Conservation (phyloP, 1,140 invertebrate species). For the Drosophila suzukii region DNA sequence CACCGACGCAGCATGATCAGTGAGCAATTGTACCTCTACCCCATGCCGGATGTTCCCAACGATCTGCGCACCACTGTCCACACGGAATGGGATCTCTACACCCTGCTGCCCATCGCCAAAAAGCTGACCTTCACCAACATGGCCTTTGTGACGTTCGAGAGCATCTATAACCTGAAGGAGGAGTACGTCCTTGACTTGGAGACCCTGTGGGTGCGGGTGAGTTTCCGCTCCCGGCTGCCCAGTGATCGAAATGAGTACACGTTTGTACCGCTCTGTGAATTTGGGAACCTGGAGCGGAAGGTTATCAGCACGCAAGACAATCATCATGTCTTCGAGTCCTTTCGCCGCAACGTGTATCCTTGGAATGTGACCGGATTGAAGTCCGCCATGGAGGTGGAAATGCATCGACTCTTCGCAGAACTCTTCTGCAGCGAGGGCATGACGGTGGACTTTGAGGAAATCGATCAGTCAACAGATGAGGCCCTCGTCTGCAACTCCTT, state of each 20-base stretch:
- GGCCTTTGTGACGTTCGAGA: conserved; percentile 63
- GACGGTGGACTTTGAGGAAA: conserved; percentile 25
- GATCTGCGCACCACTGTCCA: conserved; percentile 42
- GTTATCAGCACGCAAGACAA: conserved; percentile 33
- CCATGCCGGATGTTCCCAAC: conserved; percentile 45
- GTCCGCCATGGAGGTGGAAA: conserved; percentile 44
- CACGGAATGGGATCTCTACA: conserved; percentile 72
- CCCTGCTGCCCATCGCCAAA: conserved; percentile 68
- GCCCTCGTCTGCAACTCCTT: conserved; percentile 64
- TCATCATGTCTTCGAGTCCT: conserved; percentile 55
- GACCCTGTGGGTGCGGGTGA: conserved; percentile 34
- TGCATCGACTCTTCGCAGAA: conserved; percentile 42
- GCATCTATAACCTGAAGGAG: conserved; percentile 61
- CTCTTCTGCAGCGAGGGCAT: conserved; percentile 45
- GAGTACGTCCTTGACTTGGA: conserved; percentile 34
- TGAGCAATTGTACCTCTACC: conserved; percentile 54
- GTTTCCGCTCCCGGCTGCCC: conserved; percentile 46
- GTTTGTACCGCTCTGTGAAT: conserved; percentile 51
- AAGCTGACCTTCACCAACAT: conserved; percentile 62
- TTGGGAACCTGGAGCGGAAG: conserved; percentile 11
- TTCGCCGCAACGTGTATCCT: conserved; percentile 12
- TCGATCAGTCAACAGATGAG: conserved; percentile 24
- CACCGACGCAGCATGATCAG: conserved; percentile 51
- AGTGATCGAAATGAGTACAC: conserved; percentile 32
- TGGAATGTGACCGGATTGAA: conserved; percentile 47